Evolutionary conservation across 2,797 vertebrate genomes (phyloP), one percentile per base, ranked within the genome.

Genomic region (Cossypha heuglini): DNA sequence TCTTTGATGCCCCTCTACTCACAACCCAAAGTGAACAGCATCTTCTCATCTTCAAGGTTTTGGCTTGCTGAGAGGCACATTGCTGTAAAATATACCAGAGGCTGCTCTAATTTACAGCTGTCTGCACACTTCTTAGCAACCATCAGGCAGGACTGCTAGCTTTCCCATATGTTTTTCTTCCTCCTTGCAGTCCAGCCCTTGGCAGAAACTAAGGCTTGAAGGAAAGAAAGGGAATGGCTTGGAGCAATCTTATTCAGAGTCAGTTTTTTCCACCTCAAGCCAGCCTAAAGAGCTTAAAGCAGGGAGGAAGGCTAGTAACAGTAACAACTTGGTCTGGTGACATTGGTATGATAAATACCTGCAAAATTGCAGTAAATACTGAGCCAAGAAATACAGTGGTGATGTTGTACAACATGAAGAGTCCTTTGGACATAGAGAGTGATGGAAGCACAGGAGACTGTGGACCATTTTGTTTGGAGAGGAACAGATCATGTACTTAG

Each of bases 41-140:
- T 15, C 33, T 77, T 83, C 79, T 63, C 35, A 35, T 83, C 82
- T 71, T 81, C 4, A 9, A 29, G 10, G 10, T 43, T 94, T 89
- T 91, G 84, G 66, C 85, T 83, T 82, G 52, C 38, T 86, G n/a
- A 69, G 59, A 66, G 77, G 75, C 83, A 37, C 31, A 48, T 42
- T 83, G 38, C 49, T 91, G n/a, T 67, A 79, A 95, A 92, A 90
- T 64, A 4, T 35, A 72, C 67, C 61, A 78, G 76, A 52, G 46
- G 38, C 62, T 96, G 54, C 88, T 92, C 25, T 86, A 90, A 81
- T 90, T 94, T 92, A 68, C 83, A 92, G 64, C 49, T 94, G 73
- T 49, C 72, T 92, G 26, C 54, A 61, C 58, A 49, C 63, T 88
- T 93, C 45, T 88, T 86, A 95, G 76, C 73, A 90, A 83, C 64